These are phyloP conservation scores for Neosilurus mollespiculum DNA, from an alignment of 2,797 vertebrate species.

Conservation along the genomic window DNA sequence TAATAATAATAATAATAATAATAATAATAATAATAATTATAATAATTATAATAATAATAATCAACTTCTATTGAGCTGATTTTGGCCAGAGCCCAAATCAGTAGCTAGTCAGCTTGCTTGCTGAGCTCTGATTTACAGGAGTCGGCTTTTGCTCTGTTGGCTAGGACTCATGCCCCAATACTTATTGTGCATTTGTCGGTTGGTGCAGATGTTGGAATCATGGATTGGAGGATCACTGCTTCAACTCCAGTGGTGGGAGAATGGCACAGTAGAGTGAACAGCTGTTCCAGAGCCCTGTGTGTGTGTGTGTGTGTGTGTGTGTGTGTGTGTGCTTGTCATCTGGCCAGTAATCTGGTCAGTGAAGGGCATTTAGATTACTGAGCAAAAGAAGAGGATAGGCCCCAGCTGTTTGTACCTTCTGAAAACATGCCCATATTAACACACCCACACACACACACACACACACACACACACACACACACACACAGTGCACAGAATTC, in stretches of 20 bases:
- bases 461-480: constrained; percentile 17
- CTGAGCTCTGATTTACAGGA: constrained; percentile 25
- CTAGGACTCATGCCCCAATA: constrained; percentile 65
- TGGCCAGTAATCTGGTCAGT: constrained; percentile 76
- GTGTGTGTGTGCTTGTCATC: constrained; percentile 68
- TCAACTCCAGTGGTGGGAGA: constrained; percentile 46
- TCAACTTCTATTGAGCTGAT: not conserved
- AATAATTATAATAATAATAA: not conserved
- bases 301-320: constrained; percentile 56
- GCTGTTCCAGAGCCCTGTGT: constrained; percentile 68
- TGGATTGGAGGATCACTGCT: constrained; percentile 39
- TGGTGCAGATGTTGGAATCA: constrained; percentile 73
- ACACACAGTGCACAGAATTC: constrained; percentile 29
- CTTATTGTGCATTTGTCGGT: constrained; percentile 71
- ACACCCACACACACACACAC: constrained; percentile 38
- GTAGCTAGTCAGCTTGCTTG: constrained; percentile 13
- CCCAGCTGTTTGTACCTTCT: constrained; percentile 68
- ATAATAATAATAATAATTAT: not conserved
- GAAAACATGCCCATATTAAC: constrained; percentile 40
- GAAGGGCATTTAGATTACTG: constrained; percentile 74
- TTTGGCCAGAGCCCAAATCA: not conserved
- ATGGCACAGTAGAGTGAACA: constrained; percentile 67
- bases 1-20: not conserved
- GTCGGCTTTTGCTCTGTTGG: constrained; percentile 48
- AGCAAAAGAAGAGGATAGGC: constrained; percentile 61